Percentiles rank a stretch among this genome's conserved stretches.
Conservation (phyloP, 2,888 invertebrate species). For the Bimastos eiseni region DNA sequence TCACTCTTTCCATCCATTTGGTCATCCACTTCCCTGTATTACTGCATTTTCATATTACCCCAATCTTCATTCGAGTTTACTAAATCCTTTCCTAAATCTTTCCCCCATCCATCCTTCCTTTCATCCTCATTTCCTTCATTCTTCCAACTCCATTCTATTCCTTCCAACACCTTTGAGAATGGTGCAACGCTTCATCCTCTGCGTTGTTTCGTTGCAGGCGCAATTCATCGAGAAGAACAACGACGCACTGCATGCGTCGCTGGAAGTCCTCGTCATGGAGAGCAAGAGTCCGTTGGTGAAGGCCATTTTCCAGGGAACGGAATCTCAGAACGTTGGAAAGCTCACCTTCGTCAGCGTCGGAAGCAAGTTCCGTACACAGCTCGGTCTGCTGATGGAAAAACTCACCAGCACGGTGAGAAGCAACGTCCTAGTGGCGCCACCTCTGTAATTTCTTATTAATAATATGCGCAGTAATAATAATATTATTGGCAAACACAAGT, state of each 20-base stretch:
- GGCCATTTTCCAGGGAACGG: constrained; percentile 51
- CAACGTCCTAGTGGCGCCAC: not conserved
- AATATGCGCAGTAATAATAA: too few relatives aligned
- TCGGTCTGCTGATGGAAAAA: constrained; percentile 89
- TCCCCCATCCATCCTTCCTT: not conserved
- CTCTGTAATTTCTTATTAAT: not conserved
- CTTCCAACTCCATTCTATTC: not conserved
- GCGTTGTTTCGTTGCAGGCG: constrained; percentile 63
- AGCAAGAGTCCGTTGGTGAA: constrained; percentile 82
- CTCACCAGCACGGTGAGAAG: constrained; percentile 74
- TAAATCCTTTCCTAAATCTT: not conserved
- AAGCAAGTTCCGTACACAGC: constrained; percentile 89
- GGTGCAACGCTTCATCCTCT: not conserved
- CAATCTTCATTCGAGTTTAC: not conserved
- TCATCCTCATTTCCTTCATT: not conserved
- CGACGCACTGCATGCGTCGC: constrained; percentile 91
- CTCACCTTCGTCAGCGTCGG: constrained; percentile 86
- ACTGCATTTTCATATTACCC: not conserved
- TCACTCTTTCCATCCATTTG: not conserved
- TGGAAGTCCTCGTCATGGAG: constrained; percentile 89
- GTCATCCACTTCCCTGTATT: not conserved
- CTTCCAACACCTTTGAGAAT: not conserved
- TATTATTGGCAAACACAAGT: too few relatives aligned
- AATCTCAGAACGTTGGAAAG: constrained; percentile 56
- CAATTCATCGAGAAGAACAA: constrained; percentile 98